A percentile compares a stretch with the other conserved stretches of the same genome.
These are phyloP conservation scores for Scleropages formosus DNA, from an alignment of 2,797 vertebrate genomes.

Conservation along the genomic window DNA sequence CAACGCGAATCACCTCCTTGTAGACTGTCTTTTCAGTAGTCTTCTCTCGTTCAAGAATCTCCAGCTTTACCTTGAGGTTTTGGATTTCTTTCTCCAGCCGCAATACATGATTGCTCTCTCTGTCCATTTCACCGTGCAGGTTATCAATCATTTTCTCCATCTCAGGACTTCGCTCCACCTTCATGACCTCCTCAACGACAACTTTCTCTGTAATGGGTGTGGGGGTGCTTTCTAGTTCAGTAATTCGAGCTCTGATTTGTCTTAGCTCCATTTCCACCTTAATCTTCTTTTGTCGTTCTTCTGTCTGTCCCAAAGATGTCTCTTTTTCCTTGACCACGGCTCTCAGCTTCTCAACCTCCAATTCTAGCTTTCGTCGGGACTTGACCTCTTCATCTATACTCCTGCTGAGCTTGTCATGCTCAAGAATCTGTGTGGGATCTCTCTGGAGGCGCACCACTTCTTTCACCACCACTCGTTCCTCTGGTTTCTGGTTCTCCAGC, in stretches of 20 bases:
- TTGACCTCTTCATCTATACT: slow-evolving; percentile 79
- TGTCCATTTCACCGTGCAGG: slow-evolving; percentile 71
- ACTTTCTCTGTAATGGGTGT: slow-evolving; percentile 82
- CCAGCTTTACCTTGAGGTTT: slow-evolving; percentile 74
- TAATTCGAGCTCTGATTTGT: slow-evolving; percentile 77
- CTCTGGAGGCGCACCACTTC: slow-evolving; percentile 81
- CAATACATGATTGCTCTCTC: slow-evolving; percentile 67
- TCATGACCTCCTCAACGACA: slow-evolving; percentile 87
- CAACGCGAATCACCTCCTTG: slow-evolving; percentile 89
- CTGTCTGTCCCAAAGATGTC: slow-evolving; percentile 69
- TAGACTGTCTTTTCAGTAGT: slow-evolving; percentile 86
- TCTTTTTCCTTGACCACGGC: slow-evolving; percentile 73
- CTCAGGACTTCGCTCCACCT: slow-evolving; percentile 85
- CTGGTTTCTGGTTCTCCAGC: slow-evolving; percentile 84
- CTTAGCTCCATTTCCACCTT: slow-evolving; percentile 83
- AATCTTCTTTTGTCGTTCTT: slow-evolving; percentile 83
- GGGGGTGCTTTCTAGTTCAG: slow-evolving; percentile 77
- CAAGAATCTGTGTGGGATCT: slow-evolving; percentile 80
- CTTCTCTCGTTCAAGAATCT: slow-evolving; percentile 83
- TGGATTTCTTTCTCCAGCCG: slow-evolving; percentile 78
- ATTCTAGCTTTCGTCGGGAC: slow-evolving; percentile 76
- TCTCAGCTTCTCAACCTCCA: slow-evolving; percentile 79
- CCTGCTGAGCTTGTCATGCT: slow-evolving; percentile 77
- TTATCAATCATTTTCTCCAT: slow-evolving; percentile 74
- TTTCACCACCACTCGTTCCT: slow-evolving; percentile 82